phyloP scores from a whole-genome alignment of 2,797 vertebrate species.

The Pangasius mekongensis region DNA sequence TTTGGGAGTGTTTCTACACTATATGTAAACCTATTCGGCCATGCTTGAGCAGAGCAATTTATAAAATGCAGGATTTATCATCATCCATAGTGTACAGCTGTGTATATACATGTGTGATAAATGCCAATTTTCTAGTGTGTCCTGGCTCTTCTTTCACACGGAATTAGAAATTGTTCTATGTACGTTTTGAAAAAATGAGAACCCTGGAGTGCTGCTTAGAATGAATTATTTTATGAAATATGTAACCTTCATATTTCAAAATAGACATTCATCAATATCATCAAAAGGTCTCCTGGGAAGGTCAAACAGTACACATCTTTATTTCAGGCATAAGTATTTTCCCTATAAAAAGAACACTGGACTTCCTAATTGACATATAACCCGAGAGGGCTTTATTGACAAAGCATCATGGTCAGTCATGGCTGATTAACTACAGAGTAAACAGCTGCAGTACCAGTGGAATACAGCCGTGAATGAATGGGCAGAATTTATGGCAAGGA shows the following conservation, averaged over 20 bases:
- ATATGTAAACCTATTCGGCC: neutral
- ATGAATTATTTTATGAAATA: neutral
- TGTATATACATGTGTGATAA: neutral
- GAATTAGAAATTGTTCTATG: neutral
- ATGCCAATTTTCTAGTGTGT: neutral
- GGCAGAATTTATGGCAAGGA: conserved; percentile 4
- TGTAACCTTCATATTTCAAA: neutral
- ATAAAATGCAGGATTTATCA: neutral
- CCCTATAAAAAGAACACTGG: neutral
- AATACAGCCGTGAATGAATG: conserved; percentile 25
- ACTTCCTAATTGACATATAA: neutral
- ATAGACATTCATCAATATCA: neutral
- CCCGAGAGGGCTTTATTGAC: conserved; percentile 21
- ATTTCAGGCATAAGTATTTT: conserved; percentile 8
- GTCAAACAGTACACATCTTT: neutral
- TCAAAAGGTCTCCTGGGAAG: neutral
- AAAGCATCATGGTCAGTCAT: conserved; percentile 7
- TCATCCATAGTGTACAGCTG: neutral
- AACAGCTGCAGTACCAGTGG: conserved; percentile 14
- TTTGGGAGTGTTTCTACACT: neutral
- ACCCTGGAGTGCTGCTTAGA: neutral
- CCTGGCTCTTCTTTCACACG: neutral
- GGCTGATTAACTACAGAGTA: conserved; percentile 27
- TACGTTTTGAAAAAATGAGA: neutral
- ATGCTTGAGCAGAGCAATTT: neutral